Percentiles rank a stretch among this genome's conserved stretches.
Conservation (phyloP, 2,888 invertebrate genomes). For the Yponomeuta sedellus region DNA sequence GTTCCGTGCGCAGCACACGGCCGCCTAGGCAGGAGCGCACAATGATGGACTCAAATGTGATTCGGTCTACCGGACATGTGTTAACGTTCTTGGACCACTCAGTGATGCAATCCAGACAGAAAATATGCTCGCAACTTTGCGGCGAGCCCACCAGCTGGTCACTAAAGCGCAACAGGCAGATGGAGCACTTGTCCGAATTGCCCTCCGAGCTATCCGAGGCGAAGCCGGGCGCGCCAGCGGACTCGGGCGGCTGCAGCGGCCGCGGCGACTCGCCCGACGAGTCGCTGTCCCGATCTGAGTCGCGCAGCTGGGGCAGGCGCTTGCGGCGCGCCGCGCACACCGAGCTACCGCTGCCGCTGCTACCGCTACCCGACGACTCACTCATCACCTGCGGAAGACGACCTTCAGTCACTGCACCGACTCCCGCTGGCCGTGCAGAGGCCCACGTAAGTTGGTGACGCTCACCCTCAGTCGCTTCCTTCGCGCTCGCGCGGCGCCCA, state of each 20-base stretch:
- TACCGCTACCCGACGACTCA: slow-evolving; percentile 62
- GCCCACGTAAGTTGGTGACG: background rate
- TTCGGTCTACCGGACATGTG: slow-evolving; percentile 95
- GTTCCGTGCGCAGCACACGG: slow-evolving; percentile 79
- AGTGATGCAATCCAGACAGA: slow-evolving; percentile 91
- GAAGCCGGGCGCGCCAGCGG: slow-evolving; percentile 44
- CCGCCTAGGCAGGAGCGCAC: slow-evolving; percentile 83
- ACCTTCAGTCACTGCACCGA: slow-evolving; percentile 12
- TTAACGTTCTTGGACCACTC: slow-evolving; percentile 98
- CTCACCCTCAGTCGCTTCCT: slow-evolving; percentile 67
- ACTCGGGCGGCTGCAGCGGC: slow-evolving; percentile 18
- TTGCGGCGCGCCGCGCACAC: slow-evolving; percentile 41
- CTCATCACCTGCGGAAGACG: slow-evolving; percentile 67
- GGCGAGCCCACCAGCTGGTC: slow-evolving; percentile 91
- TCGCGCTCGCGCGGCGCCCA: slow-evolving; percentile 51
- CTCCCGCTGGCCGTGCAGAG: background rate
- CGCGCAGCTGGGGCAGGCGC: slow-evolving; percentile 50
- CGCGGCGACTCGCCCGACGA: slow-evolving; percentile 21
- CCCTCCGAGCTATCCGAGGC: slow-evolving; percentile 81
- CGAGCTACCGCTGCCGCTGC: slow-evolving; percentile 50
- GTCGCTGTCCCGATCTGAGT: slow-evolving; percentile 58
- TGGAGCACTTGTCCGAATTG: slow-evolving; percentile 90
- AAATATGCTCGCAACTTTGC: slow-evolving; percentile 90
- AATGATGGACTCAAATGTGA: slow-evolving; percentile 85
- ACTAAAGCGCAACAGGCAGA: slow-evolving; percentile 86